Base-by-base conservation (phyloP, 2,113 vertebrate species). In the Tragelaphus imberbis region DNA sequence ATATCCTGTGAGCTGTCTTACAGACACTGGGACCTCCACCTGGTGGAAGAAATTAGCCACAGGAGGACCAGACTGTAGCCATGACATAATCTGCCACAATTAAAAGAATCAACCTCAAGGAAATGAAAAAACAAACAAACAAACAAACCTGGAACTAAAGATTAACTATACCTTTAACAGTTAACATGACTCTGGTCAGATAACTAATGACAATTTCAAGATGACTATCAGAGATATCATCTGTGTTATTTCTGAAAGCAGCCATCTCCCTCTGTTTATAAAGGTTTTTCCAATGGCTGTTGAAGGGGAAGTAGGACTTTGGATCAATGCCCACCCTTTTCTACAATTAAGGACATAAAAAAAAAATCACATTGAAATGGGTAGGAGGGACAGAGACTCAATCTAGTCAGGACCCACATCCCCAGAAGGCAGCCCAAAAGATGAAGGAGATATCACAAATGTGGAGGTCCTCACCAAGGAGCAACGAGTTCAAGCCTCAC, bases 51-150 rank as follows among this genome's bases (percentile, higher is more conserved):
- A 77, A 12, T 44, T 27, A 44, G 23, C 40, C 12, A 44, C 40
- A 77, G 3, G 36, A 77, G 36, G 23, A 77, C 3, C 12, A 7
- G 36, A 77, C 71, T 77, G 40, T 44, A 44, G 40, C 40, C 71
- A 44, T 44, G 23, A 77, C 6, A 25, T 77, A 25, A 77, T 13
- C 6, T 77, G 36, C 71, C 21, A 44, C 36, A 77, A 25, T 44
- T 44, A 14, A 30, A 33, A 33, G 23, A 44, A 40, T 77, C 21
- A 77, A 25, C 36, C 10, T 75, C 11, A 40, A 75, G 5, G 36
- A 75, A 75, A 40, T 75, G 5, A 3, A 0, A 23, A 40, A 5
- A 11, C 6, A 25, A 27, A 8, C 8, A 65, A 3, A 33, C 1
- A n/a, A 6, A 5, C 4, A 10, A 65, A 2, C 0, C 0, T 75